Evolutionary conservation across 2,888 invertebrate genomes (phyloP), one percentile per base, ranked within the genome.

Genomic region (Scotopteryx bipunctaria): DNA sequence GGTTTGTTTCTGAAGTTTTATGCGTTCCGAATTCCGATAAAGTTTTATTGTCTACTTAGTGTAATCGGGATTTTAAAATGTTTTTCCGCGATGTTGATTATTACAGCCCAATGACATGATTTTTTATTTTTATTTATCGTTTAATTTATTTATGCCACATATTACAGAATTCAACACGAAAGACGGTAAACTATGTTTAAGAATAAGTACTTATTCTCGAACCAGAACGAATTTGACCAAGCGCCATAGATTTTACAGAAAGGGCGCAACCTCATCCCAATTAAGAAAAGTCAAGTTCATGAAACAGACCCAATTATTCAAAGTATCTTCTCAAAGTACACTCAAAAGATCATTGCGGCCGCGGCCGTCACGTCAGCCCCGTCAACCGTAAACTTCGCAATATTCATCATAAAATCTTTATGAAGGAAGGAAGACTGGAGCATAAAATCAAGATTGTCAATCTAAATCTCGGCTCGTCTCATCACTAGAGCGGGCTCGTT

Each of bases 401-500:
- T 53, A 61, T 57, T 61, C 52, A 53, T 52, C 61, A 55, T 61
- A 59, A 61, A 61, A 57, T 57, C 41, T 61, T 61, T 61, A 61
- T 59, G 45, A 43, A 45, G 41, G 38, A 51, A 43, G 17, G 36
- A 40, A 40, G 42, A 55, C 57, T 48, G 36, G 44, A 32, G 55
- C 37, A 55, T 59, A 57, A 59, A 57, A 43, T 55, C 55, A 43
- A 51, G 50, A 59, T 61, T 56, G 57, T 42, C 48, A 50, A 44
- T 54, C 59, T 54, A 55, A 58, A 58, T 57, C 50, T 47, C 51
- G 44, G 45, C 37, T 44, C 33, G 49, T 41, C 54, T 55, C 52
- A 42, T 56, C 56, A 53, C 55, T 61, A 60, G 47, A 52, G 57
- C 48, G 50, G 63, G 67, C 66, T 71, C 68, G 66, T 75, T 71